A percentile compares a stretch with the other conserved stretches of the same genome.
Evolutionary conservation across 1,140 invertebrate species (phyloP).

Genomic region (Acromyrmex echinatior): DNA sequence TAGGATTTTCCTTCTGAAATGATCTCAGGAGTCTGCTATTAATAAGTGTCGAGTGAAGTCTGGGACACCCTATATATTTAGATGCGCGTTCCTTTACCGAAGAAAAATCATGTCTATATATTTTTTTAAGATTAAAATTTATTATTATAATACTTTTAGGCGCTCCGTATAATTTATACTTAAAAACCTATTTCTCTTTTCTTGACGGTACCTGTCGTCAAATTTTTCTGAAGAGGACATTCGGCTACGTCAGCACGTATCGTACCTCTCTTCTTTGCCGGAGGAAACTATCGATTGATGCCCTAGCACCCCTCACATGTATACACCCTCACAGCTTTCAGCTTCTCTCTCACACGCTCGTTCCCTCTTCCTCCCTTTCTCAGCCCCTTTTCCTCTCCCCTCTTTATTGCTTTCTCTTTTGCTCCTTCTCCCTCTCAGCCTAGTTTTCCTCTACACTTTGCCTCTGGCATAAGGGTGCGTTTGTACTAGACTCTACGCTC

Average conservation of each 20-base stretch:
- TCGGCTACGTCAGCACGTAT: constrained; percentile 75
- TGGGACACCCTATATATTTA: not conserved
- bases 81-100: not conserved
- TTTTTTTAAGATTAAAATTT: not conserved
- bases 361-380: constrained; percentile 42
- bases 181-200: constrained; percentile 51
- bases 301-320: constrained; percentile 74
- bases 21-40: too few species aligned
- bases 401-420: constrained; percentile 25
- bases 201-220: constrained; percentile 56
- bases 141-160: not conserved
- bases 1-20: too few species aligned
- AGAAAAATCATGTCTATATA: not conserved
- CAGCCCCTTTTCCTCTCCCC: not conserved
- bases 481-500: constrained; percentile 66
- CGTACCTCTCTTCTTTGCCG: constrained; percentile 73
- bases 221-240: constrained; percentile 70
- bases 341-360: constrained; percentile 33
- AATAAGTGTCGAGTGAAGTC: too few species aligned
- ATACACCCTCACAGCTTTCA: constrained; percentile 67
- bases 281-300: constrained; percentile 83
- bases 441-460: constrained; percentile 67
- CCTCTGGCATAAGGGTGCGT: constrained; percentile 73
- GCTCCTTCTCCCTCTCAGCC: constrained; percentile 58
- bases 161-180: constrained; percentile 43